Conservation (phyloP, 2,888 invertebrate genomes). For the Epinotia brunnichana region DNA sequence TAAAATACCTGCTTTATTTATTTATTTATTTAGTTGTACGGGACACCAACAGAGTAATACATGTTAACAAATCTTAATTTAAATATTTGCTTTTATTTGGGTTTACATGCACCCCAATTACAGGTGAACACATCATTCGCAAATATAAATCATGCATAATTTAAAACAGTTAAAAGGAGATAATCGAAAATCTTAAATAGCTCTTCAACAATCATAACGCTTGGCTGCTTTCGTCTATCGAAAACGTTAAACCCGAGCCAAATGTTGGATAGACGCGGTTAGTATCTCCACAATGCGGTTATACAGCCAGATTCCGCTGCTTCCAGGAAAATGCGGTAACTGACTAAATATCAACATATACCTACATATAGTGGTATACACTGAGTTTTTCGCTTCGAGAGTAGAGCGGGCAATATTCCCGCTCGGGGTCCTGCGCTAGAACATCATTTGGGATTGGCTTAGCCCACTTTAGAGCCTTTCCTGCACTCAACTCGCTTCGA, state of each 20-base stretch:
- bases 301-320: conserved; percentile 2
- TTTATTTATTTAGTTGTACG: too few relatives aligned
- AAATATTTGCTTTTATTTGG: too few relatives aligned
- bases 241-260: neutral
- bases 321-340: conserved; percentile 5
- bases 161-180: too few relatives aligned
- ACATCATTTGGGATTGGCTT: conserved; percentile 47
- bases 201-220: too few relatives aligned
- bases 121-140: too few relatives aligned
- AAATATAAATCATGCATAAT: too few relatives aligned
- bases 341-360: neutral
- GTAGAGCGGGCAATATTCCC: conserved; percentile 5
- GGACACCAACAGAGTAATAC: too few relatives aligned
- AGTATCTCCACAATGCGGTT: conserved; percentile 1
- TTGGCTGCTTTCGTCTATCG: too few relatives aligned
- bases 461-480: conserved; percentile 45
- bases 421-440: conserved; percentile 18
- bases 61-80: too few relatives aligned
- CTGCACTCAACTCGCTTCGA: conserved; percentile 43
- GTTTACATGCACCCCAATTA: too few relatives aligned
- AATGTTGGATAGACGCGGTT: neutral
- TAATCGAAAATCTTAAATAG: too few relatives aligned
- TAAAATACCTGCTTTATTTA: neutral
- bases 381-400: neutral
- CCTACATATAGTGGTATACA: too few relatives aligned